A percentile compares a stretch with the other conserved stretches of the same genome.
phyloP scores from a whole-genome alignment of 2,888 invertebrate genomes.

The Orthosia gracilis region DNA sequence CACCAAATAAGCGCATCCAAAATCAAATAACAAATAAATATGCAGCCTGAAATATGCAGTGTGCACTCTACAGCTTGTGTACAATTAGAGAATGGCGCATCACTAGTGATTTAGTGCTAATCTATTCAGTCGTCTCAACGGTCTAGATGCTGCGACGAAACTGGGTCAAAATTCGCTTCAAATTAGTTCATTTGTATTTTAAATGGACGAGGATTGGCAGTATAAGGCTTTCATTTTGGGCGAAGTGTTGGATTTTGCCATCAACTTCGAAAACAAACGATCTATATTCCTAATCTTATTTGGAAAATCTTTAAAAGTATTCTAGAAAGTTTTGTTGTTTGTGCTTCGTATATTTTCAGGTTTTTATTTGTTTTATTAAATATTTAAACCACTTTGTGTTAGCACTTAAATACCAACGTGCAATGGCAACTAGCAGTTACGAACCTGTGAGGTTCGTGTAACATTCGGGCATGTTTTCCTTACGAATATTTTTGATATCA shows the following conservation, averaged over 20 bases:
- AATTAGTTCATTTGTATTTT: constrained; percentile 3
- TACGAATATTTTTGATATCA: no score
- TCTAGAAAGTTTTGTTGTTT: no score
- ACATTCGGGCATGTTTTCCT: no score
- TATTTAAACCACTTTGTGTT: no score
- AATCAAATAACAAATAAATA: constrained; percentile 18
- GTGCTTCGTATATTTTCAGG: no score
- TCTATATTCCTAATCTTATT: not conserved
- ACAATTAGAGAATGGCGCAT: not conserved
- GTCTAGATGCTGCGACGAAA: constrained; percentile 10
- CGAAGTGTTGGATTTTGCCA: not conserved
- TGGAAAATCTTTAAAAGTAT: not conserved
- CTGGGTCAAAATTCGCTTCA: constrained; percentile 3
- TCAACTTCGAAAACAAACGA: not conserved
- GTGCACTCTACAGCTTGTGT: not conserved
- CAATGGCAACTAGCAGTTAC: no score
- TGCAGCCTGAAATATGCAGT: not conserved
- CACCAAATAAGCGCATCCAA: not conserved
- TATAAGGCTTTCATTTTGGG: not conserved
- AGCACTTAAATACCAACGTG: no score
- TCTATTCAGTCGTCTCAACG: constrained; percentile 21
- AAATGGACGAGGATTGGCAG: not conserved
- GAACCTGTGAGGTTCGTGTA: no score
- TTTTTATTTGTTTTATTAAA: no score
- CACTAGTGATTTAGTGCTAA: constrained; percentile 26